These are phyloP conservation scores for Maccullochella peelii DNA, from an alignment of 2,113 vertebrate genomes.

Conservation along the genomic window DNA sequence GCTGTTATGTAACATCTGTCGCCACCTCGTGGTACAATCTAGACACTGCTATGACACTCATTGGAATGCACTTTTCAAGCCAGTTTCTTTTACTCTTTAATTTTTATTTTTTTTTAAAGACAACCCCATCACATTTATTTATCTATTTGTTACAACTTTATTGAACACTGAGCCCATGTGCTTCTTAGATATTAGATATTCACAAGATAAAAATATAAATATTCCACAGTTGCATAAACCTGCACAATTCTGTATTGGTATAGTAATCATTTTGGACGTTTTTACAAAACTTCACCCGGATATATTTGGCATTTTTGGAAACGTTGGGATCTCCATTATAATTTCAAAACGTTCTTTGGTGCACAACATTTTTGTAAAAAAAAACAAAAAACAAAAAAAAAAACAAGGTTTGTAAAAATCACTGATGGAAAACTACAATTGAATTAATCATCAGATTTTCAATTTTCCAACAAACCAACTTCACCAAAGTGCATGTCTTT, in stretches of 20 bases:
- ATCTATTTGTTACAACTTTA: background rate
- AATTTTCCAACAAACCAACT: background rate
- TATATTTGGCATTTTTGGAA: background rate
- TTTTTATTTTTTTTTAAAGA: background rate
- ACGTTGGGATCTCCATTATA: no score
- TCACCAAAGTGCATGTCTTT: background rate
- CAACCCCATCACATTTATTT: background rate
- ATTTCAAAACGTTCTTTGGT: background rate
- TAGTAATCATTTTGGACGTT: no score
- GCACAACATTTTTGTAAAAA: background rate
- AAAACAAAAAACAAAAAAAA: no score
- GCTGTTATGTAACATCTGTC: constrained; percentile 16
- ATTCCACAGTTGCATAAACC: background rate
- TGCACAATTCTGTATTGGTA: background rate
- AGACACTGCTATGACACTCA: background rate
- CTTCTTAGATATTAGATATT: background rate
- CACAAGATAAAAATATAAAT: background rate
- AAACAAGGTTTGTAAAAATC: background rate
- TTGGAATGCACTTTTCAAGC: background rate
- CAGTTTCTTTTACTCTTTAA: background rate
- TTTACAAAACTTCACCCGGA: background rate
- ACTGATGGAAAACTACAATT: background rate
- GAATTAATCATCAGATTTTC: background rate
- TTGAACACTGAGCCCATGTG: background rate
- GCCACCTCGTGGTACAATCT: constrained; percentile 22